These are phyloP conservation scores for Microctonus brassicae DNA, from an alignment of 2,888 invertebrate genomes.

Conservation along the genomic window DNA sequence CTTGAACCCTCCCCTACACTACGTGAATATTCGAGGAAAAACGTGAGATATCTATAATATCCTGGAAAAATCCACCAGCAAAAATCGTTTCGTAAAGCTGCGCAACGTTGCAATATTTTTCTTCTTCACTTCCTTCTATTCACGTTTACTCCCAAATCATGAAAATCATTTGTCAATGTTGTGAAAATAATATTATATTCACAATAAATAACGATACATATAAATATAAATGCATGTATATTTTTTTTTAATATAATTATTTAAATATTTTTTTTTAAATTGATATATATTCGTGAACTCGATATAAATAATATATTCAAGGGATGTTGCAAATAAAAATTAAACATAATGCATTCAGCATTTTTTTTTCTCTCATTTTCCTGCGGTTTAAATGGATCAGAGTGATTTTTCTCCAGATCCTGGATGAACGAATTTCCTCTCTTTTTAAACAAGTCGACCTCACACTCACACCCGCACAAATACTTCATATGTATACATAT, in stretches of 20 bases:
- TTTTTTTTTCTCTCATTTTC: not conserved
- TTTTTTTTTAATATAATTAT: too few species aligned
- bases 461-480: not conserved
- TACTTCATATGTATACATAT: not conserved
- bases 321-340: too few species aligned
- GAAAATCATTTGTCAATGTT: not conserved
- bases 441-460: constrained; percentile 30
- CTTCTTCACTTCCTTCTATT: not conserved
- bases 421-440: constrained; percentile 33
- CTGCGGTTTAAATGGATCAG: constrained; percentile 28
- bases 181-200: too few species aligned
- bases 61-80: constrained; percentile 21
- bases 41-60: constrained; percentile 27
- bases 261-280: too few species aligned
- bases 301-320: too few species aligned
- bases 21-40: constrained; percentile 15
- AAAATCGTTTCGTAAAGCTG: constrained; percentile 15
- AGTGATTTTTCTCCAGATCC: constrained; percentile 35
- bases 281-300: too few species aligned
- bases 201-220: not conserved
- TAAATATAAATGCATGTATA: constrained; percentile 3
- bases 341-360: too few species aligned
- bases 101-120: constrained; percentile 26
- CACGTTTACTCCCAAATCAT: not conserved
- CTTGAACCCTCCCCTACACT: too few species aligned